These are phyloP conservation scores for Graptemys geographica DNA, from an alignment of 2,797 vertebrate species.

Conservation along the genomic window DNA sequence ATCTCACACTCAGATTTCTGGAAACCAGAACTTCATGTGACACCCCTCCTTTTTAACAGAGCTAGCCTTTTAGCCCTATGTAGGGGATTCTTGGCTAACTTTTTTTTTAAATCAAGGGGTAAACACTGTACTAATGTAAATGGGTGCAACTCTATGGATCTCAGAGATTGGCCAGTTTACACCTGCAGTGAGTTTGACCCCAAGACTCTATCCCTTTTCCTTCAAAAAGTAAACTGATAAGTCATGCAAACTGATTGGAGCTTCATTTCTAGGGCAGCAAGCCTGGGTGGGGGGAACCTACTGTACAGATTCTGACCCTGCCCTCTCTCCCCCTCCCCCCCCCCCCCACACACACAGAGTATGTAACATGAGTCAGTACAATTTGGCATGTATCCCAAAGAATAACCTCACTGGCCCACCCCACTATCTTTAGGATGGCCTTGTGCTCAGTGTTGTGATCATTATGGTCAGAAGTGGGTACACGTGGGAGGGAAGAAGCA, in stretches of 20 bases:
- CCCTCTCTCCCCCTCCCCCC: not conserved
- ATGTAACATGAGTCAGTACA: not conserved
- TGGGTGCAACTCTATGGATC: not conserved
- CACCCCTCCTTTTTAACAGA: not conserved
- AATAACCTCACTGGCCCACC: not conserved
- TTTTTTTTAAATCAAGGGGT: slow-evolving; percentile 38
- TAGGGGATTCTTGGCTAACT: slow-evolving; percentile 19
- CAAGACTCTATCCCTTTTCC: not conserved
- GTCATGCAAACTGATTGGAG: not conserved
- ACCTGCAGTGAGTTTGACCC: slow-evolving; percentile 14
- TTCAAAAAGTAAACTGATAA: not conserved
- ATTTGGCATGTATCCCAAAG: not conserved
- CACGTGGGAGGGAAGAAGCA: not conserved
- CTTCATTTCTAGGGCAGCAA: not conserved
- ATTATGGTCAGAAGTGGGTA: not conserved
- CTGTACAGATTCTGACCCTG: not conserved
- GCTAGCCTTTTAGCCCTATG: not conserved
- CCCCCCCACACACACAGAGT: not conserved
- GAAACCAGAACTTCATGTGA: not conserved
- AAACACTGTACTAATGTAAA: not conserved
- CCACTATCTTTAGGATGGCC: not conserved
- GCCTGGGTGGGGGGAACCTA: not conserved
- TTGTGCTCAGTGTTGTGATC: not conserved
- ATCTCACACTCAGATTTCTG: not conserved
- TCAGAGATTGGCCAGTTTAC: not conserved